Percentiles rank a stretch among this genome's conserved stretches.
Conservation (phyloP, 1,140 invertebrate genomes). For the Bathynomus jamesi region DNA sequence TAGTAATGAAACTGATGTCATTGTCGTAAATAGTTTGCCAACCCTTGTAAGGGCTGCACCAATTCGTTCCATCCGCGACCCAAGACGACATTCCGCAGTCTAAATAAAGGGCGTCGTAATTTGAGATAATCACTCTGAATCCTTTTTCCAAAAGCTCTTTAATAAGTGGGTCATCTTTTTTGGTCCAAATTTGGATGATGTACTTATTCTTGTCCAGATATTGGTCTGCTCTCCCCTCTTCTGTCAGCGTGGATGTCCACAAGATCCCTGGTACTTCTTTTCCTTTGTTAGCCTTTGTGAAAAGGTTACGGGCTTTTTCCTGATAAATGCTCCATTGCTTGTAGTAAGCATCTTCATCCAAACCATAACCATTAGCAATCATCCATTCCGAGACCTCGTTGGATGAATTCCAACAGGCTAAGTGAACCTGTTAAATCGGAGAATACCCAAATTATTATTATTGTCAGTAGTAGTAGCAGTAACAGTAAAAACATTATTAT, state of each 20-base stretch:
- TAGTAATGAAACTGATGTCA: too few species aligned
- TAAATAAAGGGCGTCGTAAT: slow-evolving; percentile 73
- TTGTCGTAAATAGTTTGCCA: slow-evolving; percentile 81
- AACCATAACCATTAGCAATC: slow-evolving; percentile 8
- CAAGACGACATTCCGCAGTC: slow-evolving; percentile 75
- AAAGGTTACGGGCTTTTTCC: background rate
- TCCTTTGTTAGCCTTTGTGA: slow-evolving; percentile 4
- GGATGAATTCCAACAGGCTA: slow-evolving; percentile 68
- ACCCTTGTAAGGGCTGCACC: slow-evolving; percentile 30
- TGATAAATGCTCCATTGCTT: slow-evolving; percentile 26
- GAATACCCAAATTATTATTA: too few species aligned
- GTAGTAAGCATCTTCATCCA: slow-evolving; percentile 5
- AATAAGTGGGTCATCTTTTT: slow-evolving; percentile 51
- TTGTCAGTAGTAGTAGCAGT: too few species aligned
- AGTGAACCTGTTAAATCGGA: slow-evolving; percentile 46
- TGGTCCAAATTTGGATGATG: slow-evolving; percentile 54
- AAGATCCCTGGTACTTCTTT: slow-evolving; percentile 47
- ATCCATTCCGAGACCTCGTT: slow-evolving; percentile 61
- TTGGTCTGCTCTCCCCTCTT: slow-evolving; percentile 54
- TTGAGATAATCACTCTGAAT: slow-evolving; percentile 67
- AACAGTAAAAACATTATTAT: too few species aligned
- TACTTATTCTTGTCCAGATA: slow-evolving; percentile 61
- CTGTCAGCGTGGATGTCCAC: slow-evolving; percentile 74
- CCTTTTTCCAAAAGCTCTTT: slow-evolving; percentile 58
- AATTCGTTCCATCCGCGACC: slow-evolving; percentile 49